A percentile compares a stretch with the other conserved stretches of the same genome.
These are phyloP conservation scores for Pachyrhynchus sulphureomaculatus DNA, from an alignment of 1,140 invertebrate species.

Conservation along the genomic window DNA sequence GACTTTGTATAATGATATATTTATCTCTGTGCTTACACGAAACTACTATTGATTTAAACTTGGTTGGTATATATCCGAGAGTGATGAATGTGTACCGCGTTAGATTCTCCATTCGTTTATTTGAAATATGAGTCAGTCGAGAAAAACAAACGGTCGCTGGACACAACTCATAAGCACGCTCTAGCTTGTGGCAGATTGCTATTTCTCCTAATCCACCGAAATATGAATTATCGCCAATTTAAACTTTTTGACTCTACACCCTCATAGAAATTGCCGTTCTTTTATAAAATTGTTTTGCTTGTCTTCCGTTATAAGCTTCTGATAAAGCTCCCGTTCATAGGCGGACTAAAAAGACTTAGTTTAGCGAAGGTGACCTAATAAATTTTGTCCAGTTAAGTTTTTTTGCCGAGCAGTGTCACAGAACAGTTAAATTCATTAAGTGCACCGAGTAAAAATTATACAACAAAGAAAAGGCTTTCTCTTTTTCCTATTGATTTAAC, in stretches of 20 bases:
- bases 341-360: too few relatives aligned
- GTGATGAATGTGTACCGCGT: slow-evolving; percentile 47
- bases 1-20: slow-evolving; percentile 43
- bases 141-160: slow-evolving; percentile 44
- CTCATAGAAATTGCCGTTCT: slow-evolving; percentile 2
- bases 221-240: slow-evolving; percentile 48
- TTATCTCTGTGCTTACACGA: slow-evolving; percentile 40
- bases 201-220: slow-evolving; percentile 41
- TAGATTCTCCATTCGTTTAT: slow-evolving; percentile 42
- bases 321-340: background rate
- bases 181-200: slow-evolving; percentile 42
- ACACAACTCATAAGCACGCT: slow-evolving; percentile 48
- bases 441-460: too few relatives aligned
- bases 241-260: slow-evolving; percentile 41
- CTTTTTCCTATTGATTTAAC: too few relatives aligned
- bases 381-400: background rate
- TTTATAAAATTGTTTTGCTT: slow-evolving; percentile 3
- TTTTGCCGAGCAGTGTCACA: background rate
- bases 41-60: slow-evolving; percentile 48
- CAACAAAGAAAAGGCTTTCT: too few relatives aligned
- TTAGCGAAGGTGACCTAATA: too few relatives aligned
- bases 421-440: too few relatives aligned
- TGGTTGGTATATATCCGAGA: slow-evolving; percentile 43
- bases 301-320: background rate
- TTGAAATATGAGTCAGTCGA: slow-evolving; percentile 42